phyloP scores from a whole-genome alignment of 2,797 vertebrate genomes.

The Calcarius lapponicus region DNA sequence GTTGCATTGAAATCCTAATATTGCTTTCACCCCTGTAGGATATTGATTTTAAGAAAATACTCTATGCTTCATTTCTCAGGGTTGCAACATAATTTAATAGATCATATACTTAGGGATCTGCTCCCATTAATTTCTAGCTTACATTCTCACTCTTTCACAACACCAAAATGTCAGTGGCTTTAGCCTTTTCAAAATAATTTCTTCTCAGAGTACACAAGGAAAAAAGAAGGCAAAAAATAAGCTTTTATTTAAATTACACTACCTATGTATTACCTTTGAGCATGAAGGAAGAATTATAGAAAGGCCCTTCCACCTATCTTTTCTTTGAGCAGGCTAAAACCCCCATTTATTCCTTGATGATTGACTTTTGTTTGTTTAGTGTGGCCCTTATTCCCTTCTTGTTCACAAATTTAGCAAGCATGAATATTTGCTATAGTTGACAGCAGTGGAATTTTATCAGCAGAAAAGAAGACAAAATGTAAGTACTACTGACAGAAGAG shows the following conservation, averaged over 20 bases:
- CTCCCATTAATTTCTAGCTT: slow-evolving; percentile 22
- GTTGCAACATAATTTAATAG: slow-evolving; percentile 16
- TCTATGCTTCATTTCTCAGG: not conserved
- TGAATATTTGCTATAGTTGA: not conserved
- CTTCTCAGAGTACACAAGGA: not conserved
- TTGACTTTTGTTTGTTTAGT: not conserved
- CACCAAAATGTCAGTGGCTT: slow-evolving; percentile 23
- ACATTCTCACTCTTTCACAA: not conserved
- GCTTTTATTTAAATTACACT: not conserved
- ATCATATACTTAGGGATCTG: not conserved
- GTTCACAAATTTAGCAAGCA: not conserved
- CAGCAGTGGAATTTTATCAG: slow-evolving; percentile 4
- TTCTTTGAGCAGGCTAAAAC: not conserved
- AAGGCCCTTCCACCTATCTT: not conserved
- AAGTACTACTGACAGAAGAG: slow-evolving; percentile 17
- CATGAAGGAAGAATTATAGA: not conserved
- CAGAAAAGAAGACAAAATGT: not conserved
- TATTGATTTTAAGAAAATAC: not conserved
- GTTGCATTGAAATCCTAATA: not conserved
- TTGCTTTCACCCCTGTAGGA: not conserved
- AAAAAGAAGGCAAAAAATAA: not conserved
- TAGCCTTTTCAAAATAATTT: slow-evolving; percentile 12
- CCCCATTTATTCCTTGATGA: not conserved
- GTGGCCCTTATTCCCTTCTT: not conserved
- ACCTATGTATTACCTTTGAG: not conserved